These are phyloP conservation scores for Hippocampus barbouri DNA, from an alignment of 2,113 vertebrate species.

Conservation along the genomic window DNA sequence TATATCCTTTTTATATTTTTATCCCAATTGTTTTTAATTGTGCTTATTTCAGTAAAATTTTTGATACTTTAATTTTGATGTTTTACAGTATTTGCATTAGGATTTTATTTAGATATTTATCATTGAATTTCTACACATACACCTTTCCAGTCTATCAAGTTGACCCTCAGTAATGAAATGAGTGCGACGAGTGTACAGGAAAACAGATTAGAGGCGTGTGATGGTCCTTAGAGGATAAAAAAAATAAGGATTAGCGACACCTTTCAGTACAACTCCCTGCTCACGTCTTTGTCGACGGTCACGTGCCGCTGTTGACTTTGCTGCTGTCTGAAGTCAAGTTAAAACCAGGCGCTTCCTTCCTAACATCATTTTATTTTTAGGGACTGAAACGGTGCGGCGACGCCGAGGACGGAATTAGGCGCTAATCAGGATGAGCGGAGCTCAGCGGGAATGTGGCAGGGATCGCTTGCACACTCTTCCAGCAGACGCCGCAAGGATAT, in stretches of 20 bases:
- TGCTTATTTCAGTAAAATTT: too few relatives aligned
- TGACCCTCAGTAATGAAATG: constrained; percentile 9
- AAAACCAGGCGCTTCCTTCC: constrained; percentile 12
- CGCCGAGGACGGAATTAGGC: constrained; percentile 49
- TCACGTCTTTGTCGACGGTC: background rate
- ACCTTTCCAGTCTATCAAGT: background rate
- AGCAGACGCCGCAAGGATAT: constrained; percentile 17
- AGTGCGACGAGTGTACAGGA: constrained; percentile 13
- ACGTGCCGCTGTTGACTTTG: constrained; percentile 7
- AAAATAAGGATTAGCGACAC: constrained; percentile 69
- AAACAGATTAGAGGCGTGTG: constrained; percentile 53
- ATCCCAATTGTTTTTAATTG: too few relatives aligned
- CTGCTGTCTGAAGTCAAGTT: constrained; percentile 11
- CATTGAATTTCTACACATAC: too few relatives aligned
- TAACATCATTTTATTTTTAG: constrained; percentile 65
- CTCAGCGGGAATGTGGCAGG: constrained; percentile 55
- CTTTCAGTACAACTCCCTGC: constrained; percentile 18
- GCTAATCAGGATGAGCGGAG: constrained; percentile 62
- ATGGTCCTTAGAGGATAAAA: constrained; percentile 65
- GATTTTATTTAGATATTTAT: too few relatives aligned
- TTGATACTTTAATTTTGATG: too few relatives aligned
- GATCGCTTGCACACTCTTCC: constrained; percentile 44
- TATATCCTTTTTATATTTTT: too few relatives aligned
- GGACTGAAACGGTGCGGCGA: constrained; percentile 29
- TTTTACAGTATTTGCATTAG: too few relatives aligned